These are phyloP conservation scores for Gadopsis marmoratus DNA, from an alignment of 2,797 vertebrate genomes.

Conservation along the genomic window DNA sequence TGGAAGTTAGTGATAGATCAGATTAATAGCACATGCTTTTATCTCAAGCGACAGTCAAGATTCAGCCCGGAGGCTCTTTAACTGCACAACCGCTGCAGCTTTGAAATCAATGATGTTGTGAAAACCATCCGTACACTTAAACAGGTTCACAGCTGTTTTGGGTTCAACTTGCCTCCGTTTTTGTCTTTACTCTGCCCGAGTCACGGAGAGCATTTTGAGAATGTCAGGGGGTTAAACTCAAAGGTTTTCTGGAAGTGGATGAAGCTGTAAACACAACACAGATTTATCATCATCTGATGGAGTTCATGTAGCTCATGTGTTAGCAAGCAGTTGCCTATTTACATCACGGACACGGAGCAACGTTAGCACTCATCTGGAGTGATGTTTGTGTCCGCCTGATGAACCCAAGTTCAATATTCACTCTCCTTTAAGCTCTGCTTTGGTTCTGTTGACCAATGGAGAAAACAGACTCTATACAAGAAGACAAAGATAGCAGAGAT, in stretches of 20 bases:
- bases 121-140: conserved; percentile 37
- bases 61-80: conserved; percentile 48
- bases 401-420: neutral
- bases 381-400: neutral
- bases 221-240: neutral
- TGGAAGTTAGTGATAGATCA: conserved; percentile 46
- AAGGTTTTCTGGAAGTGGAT: neutral
- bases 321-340: neutral
- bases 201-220: conserved; percentile 15
- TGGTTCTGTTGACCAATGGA: conserved; percentile 67
- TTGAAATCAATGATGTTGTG: conserved; percentile 50
- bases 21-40: conserved; percentile 60
- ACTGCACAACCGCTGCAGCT: conserved; percentile 29
- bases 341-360: neutral
- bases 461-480: conserved; percentile 56
- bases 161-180: neutral
- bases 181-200: neutral
- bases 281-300: neutral
- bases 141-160: conserved; percentile 9
- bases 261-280: neutral
- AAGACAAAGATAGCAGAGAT: conserved; percentile 56
- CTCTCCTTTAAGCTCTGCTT: neutral
- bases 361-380: neutral
- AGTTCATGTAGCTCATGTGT: neutral
- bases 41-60: conserved; percentile 55